Evolutionary conservation across 1,140 invertebrate species (phyloP), one percentile per base, ranked within the genome.

Genomic region (Charaxes varanes): DNA sequence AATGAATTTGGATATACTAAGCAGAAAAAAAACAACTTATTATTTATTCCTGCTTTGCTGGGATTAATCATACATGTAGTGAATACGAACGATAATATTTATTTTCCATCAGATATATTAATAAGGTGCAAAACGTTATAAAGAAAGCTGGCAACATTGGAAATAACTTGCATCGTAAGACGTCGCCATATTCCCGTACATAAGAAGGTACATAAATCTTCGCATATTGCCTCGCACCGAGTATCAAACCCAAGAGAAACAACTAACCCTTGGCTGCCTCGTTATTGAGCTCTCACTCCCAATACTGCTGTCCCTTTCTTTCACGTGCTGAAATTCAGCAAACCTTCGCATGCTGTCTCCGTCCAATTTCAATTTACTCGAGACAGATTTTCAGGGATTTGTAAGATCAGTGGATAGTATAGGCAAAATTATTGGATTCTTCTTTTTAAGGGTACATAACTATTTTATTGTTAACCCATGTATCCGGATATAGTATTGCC

Each of bases 251-350:
- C 18, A 56, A 63, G 58, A 73, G 72, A 76, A 80, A 74, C 63
- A 71, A 60, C 70, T 79, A 73, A 82, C 73, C 78, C 71, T 84
- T 80, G 81, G 84, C 64, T 67, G 69, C 59, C 80, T 85, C 84
- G 81, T 85, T 85, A 85, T 85, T 84, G 74, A 83, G 64, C 84
- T 84, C 84, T 85, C 79, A 85, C 80, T 76, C 73, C 65, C 51
- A 53, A 32, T 13, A 32, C 2, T 34, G 37, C 51, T 43, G 36
- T 83, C 77, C 46, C 52, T 57, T 43, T 81, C 61, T 1, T 41
- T 37, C 79, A 8, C 27, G 22, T 18, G 10, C n/a, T 44, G 24
- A 49, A 44, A 38, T 4, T 33, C 24, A 34, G 48, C 41, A 27
- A 24, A 45, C 15, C 10, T 6, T 11, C 41, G 35, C 40, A 41